phyloP scores from a whole-genome alignment of 1,140 invertebrate genomes.

The Calycopis cecrops region DNA sequence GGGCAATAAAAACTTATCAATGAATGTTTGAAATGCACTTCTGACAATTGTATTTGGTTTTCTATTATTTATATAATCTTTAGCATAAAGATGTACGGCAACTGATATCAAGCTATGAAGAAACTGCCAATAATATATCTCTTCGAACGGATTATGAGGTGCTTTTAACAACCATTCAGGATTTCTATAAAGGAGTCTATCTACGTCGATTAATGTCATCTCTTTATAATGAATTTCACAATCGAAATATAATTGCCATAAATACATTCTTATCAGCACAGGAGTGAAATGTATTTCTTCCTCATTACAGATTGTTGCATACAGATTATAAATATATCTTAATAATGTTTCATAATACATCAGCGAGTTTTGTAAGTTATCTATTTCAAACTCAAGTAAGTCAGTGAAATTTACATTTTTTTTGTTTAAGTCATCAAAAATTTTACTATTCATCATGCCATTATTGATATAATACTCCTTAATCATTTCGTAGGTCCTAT shows the following conservation, averaged over 20 bases:
- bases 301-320: slow-evolving; percentile 64
- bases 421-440: slow-evolving; percentile 23
- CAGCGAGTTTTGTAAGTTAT: slow-evolving; percentile 56
- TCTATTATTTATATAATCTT: slow-evolving; percentile 40
- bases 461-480: slow-evolving; percentile 53
- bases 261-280: slow-evolving; percentile 68
- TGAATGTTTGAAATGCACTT: slow-evolving; percentile 68
- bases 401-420: slow-evolving; percentile 33
- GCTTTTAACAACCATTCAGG: slow-evolving; percentile 58
- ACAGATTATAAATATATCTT: slow-evolving; percentile 68
- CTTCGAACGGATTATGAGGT: slow-evolving; percentile 75
- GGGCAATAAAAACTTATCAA: slow-evolving; percentile 65
- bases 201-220: slow-evolving; percentile 70
- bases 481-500: slow-evolving; percentile 35
- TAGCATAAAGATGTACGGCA: slow-evolving; percentile 66
- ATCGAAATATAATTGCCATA: slow-evolving; percentile 78
- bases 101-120: slow-evolving; percentile 72
- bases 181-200: slow-evolving; percentile 61
- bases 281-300: slow-evolving; percentile 55
- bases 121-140: slow-evolving; percentile 78
- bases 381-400: slow-evolving; percentile 60
- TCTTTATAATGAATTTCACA: slow-evolving; percentile 65
- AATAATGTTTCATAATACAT: slow-evolving; percentile 62
- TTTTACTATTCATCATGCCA: slow-evolving; percentile 21
- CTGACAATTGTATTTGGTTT: slow-evolving; percentile 65